These are phyloP conservation scores for roundworm (Caenorhabditis elegans) DNA, from an alignment of 1,140 invertebrate genomes.

Conservation along the genomic window DNA sequence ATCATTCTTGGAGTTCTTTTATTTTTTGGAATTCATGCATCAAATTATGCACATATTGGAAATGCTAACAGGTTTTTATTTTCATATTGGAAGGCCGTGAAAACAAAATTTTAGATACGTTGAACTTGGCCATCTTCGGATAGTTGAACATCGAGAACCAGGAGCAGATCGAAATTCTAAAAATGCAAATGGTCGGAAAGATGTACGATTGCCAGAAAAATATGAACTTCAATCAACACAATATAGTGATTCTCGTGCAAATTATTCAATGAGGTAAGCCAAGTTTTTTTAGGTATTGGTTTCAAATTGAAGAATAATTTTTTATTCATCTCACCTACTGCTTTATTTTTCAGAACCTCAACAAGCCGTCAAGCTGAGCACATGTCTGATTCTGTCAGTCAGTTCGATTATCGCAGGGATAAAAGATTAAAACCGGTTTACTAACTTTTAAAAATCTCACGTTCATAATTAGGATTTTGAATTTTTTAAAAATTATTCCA, in stretches of 20 bases:
- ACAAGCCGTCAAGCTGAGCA: constrained; percentile 33
- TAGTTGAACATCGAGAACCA: not conserved
- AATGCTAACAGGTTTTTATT: constrained; percentile 26
- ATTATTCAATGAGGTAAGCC: constrained; percentile 1
- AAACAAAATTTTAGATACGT: constrained; percentile 25
- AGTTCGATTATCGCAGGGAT: constrained; percentile 34
- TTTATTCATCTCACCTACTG: too few relatives aligned
- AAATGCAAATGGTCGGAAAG: not conserved
- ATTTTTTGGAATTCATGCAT: constrained; percentile 31
- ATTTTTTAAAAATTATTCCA: not conserved
- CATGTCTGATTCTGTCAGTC: constrained; percentile 33
- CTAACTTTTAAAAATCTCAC: not conserved
- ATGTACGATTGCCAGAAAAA: not conserved
- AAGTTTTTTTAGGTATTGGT: too few relatives aligned
- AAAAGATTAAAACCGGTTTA: constrained; percentile 22
- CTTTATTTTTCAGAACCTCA: not conserved
- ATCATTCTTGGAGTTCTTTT: constrained; percentile 21
- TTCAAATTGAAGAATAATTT: too few relatives aligned
- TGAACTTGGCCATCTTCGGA: not conserved
- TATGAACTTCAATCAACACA: not conserved
- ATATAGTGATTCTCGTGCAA: constrained; percentile 8
- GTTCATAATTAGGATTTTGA: not conserved
- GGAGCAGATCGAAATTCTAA: not conserved
- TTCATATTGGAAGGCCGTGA: not conserved
- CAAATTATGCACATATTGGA: constrained; percentile 41